Conservation (phyloP, 2,113 vertebrate genomes). For the Marmota monax region DNA sequence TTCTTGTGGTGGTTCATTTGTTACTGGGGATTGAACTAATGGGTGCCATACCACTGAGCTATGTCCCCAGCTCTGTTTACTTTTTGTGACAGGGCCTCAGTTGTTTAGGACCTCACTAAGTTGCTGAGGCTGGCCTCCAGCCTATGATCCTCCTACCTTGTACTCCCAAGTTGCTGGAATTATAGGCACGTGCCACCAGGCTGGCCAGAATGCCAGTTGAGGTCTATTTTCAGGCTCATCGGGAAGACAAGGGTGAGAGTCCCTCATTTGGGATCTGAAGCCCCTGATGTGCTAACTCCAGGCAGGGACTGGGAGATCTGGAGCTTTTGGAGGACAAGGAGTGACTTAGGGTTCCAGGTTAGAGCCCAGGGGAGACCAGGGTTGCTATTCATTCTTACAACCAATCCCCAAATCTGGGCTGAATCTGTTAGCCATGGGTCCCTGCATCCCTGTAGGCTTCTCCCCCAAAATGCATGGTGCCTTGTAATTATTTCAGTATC, state of each 20-base stretch:
- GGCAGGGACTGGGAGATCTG: not conserved
- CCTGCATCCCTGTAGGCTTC: not conserved
- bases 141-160: no score
- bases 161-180: no score
- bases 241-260: not conserved
- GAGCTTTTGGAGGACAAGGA: not conserved
- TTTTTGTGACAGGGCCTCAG: no score
- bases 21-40: no score
- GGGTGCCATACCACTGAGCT: no score
- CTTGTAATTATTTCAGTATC: not conserved
- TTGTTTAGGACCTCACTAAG: no score
- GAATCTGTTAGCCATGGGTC: not conserved
- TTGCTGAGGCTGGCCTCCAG: no score
- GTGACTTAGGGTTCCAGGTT: not conserved
- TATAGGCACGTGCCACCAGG: no score
- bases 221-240: not conserved
- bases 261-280: not conserved
- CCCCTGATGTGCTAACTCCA: not conserved
- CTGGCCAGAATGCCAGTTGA: no score
- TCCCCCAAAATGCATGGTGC: fast-evolving
- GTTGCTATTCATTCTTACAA: not conserved
- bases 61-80: no score
- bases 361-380: not conserved
- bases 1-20: no score
- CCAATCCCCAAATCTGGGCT: not conserved